Percentiles rank a stretch among this genome's conserved stretches.
phyloP scores from a whole-genome alignment of 1,140 invertebrate species.

The Charaxes varanes region DNA sequence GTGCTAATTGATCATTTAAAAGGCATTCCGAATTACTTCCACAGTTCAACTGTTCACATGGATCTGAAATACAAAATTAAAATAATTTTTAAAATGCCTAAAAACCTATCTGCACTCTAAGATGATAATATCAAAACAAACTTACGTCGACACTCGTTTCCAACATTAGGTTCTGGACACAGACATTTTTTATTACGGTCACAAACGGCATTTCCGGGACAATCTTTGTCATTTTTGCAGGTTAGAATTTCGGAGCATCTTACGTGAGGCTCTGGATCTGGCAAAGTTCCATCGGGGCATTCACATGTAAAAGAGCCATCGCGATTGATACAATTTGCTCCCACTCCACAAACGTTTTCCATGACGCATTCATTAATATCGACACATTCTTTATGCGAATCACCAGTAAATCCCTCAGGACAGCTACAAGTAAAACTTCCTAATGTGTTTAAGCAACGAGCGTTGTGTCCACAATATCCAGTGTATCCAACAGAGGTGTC shows the following conservation, averaged over 20 bases:
- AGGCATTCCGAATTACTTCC: slow-evolving; percentile 93
- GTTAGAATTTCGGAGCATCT: slow-evolving; percentile 87
- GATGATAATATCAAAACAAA: slow-evolving; percentile 31
- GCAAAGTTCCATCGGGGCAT: slow-evolving; percentile 86
- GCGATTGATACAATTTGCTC: slow-evolving; percentile 86
- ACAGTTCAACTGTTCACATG: slow-evolving; percentile 89
- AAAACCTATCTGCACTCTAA: neutral
- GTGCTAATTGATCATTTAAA: slow-evolving; percentile 86
- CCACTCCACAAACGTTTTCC: slow-evolving; percentile 81
- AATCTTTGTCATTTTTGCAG: slow-evolving; percentile 84
- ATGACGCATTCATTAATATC: slow-evolving; percentile 89
- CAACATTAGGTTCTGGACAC: slow-evolving; percentile 92
- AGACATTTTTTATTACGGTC: slow-evolving; percentile 84
- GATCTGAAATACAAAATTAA: slow-evolving; percentile 77
- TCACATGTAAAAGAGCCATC: slow-evolving; percentile 85
- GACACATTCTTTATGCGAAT: slow-evolving; percentile 83
- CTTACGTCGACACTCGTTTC: slow-evolving; percentile 93
- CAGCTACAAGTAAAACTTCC: slow-evolving; percentile 87
- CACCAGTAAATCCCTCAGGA: slow-evolving; percentile 85
- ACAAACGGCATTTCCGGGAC: slow-evolving; percentile 92
- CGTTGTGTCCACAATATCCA: slow-evolving; percentile 88
- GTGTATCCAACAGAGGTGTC: slow-evolving; percentile 83
- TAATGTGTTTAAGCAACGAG: slow-evolving; percentile 87
- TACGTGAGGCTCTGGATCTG: slow-evolving; percentile 86
- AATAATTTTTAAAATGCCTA: slow-evolving; percentile 7